These are phyloP conservation scores for Pseudochaenichthys georgianus DNA, from an alignment of 2,797 vertebrate species.

Conservation along the genomic window DNA sequence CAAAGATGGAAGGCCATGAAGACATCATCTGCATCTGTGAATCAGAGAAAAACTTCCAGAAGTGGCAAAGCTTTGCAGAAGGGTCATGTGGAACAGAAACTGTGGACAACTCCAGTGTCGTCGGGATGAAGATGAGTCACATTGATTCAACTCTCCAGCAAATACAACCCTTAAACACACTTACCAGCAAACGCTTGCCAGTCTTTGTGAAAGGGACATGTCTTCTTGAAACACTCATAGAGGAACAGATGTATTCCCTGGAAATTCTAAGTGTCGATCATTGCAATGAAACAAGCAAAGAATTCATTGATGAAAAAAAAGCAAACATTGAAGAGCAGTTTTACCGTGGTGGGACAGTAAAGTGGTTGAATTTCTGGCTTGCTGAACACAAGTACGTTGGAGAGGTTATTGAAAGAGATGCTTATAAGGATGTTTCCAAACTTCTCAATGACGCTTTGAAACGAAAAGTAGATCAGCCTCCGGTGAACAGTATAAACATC, in stretches of 20 bases:
- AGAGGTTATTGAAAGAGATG: constrained; percentile 82
- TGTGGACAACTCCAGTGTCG: constrained; percentile 79
- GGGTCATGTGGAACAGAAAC: constrained; percentile 78
- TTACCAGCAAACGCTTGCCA: constrained; percentile 75
- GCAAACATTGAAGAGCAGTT: constrained; percentile 81
- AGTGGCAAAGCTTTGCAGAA: constrained; percentile 86
- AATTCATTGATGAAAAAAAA: constrained; percentile 74
- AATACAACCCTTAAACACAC: constrained; percentile 72
- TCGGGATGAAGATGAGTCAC: constrained; percentile 88
- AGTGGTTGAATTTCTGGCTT: constrained; percentile 83
- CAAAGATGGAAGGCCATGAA: constrained; percentile 87
- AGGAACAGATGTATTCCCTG: constrained; percentile 85
- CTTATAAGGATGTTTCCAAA: constrained; percentile 67
- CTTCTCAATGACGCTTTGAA: constrained; percentile 72
- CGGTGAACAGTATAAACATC: constrained; percentile 83
- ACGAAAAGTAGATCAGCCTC: constrained; percentile 48
- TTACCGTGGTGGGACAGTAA: constrained; percentile 83
- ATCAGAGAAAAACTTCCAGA: constrained; percentile 79
- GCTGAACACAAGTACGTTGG: constrained; percentile 72
- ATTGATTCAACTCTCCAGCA: constrained; percentile 84
- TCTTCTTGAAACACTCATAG: constrained; percentile 74
- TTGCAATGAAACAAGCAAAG: constrained; percentile 78
- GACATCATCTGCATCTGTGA: constrained; percentile 88
- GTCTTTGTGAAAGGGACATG: constrained; percentile 81
- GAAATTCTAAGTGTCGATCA: constrained; percentile 87